Evolutionary conservation across 2,113 vertebrate species (phyloP).

Genomic region (Syngnathus typhle): DNA sequence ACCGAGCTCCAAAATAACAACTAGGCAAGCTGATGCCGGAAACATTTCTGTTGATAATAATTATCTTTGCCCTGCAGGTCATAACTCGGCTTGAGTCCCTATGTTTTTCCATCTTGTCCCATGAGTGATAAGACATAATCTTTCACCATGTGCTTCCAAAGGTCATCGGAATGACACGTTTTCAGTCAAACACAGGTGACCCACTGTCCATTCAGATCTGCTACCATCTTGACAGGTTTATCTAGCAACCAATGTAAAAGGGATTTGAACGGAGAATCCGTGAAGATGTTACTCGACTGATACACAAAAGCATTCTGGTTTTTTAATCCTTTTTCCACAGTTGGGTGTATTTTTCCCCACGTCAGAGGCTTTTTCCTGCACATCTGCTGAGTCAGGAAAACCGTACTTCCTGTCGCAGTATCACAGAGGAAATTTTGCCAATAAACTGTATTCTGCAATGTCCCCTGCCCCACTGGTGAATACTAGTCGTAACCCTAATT

Average conservation of each 20-base stretch:
- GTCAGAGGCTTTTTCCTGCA: constrained; percentile 39
- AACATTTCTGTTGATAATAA: not conserved
- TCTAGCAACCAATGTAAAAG: not conserved
- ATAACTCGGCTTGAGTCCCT: constrained; percentile 18
- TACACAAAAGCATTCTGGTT: constrained; percentile 7
- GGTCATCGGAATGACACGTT: constrained; percentile 31
- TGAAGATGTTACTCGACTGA: not conserved
- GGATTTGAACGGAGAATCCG: not conserved
- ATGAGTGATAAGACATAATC: constrained; percentile 3
- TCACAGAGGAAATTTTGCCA: not conserved
- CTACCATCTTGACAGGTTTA: not conserved
- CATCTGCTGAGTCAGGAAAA: constrained; percentile 51
- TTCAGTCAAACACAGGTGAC: constrained; percentile 39
- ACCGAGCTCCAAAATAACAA: not conserved
- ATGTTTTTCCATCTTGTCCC: constrained; percentile 11
- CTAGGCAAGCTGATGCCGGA: not conserved
- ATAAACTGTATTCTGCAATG: not conserved
- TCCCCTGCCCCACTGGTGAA: not conserved
- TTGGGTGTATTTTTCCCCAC: constrained; percentile 29
- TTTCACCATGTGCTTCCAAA: constrained; percentile 26
- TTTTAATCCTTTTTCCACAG: constrained; percentile 37
- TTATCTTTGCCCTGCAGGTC: not conserved
- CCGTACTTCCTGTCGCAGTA: constrained; percentile 43
- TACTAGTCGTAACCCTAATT: not conserved
- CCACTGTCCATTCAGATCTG: constrained; percentile 5